These are phyloP conservation scores for Patella vulgata DNA, from an alignment of 1,140 invertebrate species.

Conservation along the genomic window DNA sequence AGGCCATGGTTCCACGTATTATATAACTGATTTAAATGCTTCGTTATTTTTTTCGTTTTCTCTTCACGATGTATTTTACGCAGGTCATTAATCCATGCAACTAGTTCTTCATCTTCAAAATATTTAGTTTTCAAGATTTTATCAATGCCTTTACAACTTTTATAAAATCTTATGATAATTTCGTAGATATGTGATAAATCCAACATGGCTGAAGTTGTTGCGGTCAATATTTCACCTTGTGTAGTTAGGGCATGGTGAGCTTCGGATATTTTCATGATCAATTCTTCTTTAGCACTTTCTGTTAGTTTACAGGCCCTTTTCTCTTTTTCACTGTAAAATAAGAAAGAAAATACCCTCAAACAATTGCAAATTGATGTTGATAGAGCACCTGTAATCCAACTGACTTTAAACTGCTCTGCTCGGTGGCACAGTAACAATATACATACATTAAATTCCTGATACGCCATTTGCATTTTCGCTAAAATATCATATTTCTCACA, in stretches of 20 bases:
- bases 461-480: no score
- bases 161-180: conserved; percentile 52
- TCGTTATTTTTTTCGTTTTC: conserved; percentile 45
- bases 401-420: neutral
- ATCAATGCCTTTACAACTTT: conserved; percentile 59
- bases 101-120: conserved; percentile 39
- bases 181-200: conserved; percentile 12
- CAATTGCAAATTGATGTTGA: neutral
- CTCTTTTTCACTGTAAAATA: conserved; percentile 20
- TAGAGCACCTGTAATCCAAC: neutral
- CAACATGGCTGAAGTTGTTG: no score
- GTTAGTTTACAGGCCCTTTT: conserved; percentile 13
- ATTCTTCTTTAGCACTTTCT: conserved; percentile 19
- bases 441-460: no score
- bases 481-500: no score
- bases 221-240: no score
- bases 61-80: conserved; percentile 40
- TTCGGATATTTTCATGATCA: neutral
- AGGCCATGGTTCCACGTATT: conserved; percentile 44
- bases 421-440: no score
- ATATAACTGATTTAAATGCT: conserved; percentile 45
- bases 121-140: conserved; percentile 68
- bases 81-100: conserved; percentile 29
- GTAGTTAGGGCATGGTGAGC: no score
- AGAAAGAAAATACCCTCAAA: conserved; percentile 1